Conservation (phyloP, 2,888 invertebrate species). For the Artemia sp. region DNA sequence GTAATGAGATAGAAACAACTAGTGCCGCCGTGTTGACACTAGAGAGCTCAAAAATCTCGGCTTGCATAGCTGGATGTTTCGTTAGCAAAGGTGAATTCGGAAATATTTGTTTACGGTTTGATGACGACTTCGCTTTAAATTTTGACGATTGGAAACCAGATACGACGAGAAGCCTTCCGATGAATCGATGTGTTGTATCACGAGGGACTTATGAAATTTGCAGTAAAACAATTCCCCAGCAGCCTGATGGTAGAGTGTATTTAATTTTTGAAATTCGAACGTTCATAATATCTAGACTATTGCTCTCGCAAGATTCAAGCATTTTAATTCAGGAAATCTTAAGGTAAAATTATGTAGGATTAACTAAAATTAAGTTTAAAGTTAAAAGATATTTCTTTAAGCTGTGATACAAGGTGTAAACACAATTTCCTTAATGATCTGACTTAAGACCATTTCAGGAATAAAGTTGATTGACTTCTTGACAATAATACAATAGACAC, state of each 20-base stretch:
- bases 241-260: slow-evolving; percentile 47
- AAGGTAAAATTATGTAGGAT: too few relatives aligned
- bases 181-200: slow-evolving; percentile 91
- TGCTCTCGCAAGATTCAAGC: neutral
- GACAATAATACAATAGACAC: too few relatives aligned
- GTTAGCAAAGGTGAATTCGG: slow-evolving; percentile 81
- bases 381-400: too few relatives aligned
- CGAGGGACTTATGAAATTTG: slow-evolving; percentile 97
- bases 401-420: too few relatives aligned
- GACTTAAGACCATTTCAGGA: too few relatives aligned
- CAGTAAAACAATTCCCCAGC: slow-evolving; percentile 73
- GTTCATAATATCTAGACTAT: slow-evolving; percentile 19
- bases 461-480: too few relatives aligned
- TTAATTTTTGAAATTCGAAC: slow-evolving; percentile 24
- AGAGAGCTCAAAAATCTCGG: slow-evolving; percentile 87
- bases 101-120: slow-evolving; percentile 80
- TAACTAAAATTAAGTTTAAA: too few relatives aligned
- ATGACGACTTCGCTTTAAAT: slow-evolving; percentile 90
- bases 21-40: slow-evolving; percentile 89
- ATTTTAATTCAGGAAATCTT: too few relatives aligned
- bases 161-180: slow-evolving; percentile 52
- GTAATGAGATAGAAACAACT: slow-evolving; percentile 52
- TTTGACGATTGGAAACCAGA: slow-evolving; percentile 95
- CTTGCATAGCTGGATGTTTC: slow-evolving; percentile 85
- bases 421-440: too few relatives aligned